phyloP scores from a whole-genome alignment of 2,888 invertebrate species.

The Philopedon plagiatum region DNA sequence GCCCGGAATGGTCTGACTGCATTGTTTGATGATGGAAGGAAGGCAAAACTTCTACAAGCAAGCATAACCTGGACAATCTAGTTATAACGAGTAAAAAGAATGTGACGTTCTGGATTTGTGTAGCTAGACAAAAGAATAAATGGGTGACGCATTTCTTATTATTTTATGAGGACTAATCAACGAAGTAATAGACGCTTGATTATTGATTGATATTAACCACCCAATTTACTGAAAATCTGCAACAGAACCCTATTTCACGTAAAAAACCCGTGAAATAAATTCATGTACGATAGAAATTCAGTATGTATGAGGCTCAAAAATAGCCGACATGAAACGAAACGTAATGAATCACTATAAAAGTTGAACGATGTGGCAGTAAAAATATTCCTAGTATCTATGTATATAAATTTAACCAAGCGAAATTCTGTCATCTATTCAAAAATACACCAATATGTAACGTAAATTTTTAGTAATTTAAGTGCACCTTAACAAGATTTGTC shows the following conservation, averaged over 20 bases:
- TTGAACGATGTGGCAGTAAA: constrained; percentile 30
- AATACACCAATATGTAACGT: constrained; percentile 19
- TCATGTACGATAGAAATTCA: constrained; percentile 14
- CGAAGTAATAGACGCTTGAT: no score
- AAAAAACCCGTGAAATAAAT: constrained; percentile 15
- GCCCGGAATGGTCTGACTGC: no score
- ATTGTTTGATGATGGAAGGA: no score
- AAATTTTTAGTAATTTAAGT: not conserved
- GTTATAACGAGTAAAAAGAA: no score
- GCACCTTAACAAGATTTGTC: not conserved
- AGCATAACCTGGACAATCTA: no score
- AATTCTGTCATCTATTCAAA: constrained; percentile 40
- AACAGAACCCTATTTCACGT: not conserved
- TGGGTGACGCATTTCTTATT: no score
- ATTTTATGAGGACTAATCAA: no score
- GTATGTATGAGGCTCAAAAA: constrained; percentile 26
- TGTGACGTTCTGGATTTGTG: no score
- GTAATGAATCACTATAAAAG: constrained; percentile 41
- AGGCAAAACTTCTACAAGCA: no score
- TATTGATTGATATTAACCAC: no score
- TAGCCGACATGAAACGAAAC: constrained; percentile 30
- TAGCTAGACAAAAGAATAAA: no score
- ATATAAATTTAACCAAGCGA: constrained; percentile 15
- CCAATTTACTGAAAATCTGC: not conserved
- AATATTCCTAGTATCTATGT: constrained; percentile 21